These are phyloP conservation scores for Oryzias dopingdopingensis DNA, from an alignment of 2,797 vertebrate genomes.

Conservation along the genomic window DNA sequence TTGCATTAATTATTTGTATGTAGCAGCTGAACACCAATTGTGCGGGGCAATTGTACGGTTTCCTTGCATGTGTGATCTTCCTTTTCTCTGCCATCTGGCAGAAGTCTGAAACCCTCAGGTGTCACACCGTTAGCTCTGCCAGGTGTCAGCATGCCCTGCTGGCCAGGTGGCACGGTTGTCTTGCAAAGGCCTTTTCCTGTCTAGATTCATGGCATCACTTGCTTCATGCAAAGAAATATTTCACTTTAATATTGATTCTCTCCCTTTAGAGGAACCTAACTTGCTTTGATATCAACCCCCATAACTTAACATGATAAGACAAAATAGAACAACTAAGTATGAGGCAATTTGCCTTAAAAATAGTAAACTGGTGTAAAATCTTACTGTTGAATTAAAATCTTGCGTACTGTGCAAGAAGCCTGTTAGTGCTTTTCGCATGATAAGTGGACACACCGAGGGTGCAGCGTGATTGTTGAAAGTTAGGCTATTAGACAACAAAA, in stretches of 20 bases:
- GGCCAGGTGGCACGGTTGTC: slow-evolving; percentile 45
- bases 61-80: slow-evolving; percentile 40
- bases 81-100: slow-evolving; percentile 67
- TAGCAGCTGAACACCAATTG: slow-evolving; percentile 53
- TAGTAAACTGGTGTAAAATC: no score
- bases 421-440: no score
- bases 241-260: slow-evolving; percentile 24
- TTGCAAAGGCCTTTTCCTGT: slow-evolving; percentile 36
- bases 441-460: no score
- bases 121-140: slow-evolving; percentile 60
- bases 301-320: neutral
- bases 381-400: no score
- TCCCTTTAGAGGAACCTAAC: neutral
- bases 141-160: slow-evolving; percentile 54
- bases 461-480: no score
- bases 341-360: no score
- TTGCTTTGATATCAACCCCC: no score
- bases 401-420: no score
- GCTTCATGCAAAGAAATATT: slow-evolving; percentile 30
- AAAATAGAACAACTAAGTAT: no score
- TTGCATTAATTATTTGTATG: slow-evolving; percentile 71
- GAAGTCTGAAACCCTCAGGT: slow-evolving; percentile 66
- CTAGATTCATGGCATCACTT: slow-evolving; percentile 20
- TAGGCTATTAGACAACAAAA: no score
- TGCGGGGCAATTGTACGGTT: slow-evolving; percentile 10